Base-by-base conservation (phyloP, 2,797 vertebrate genomes). In the Fistularia tabacaria region DNA sequence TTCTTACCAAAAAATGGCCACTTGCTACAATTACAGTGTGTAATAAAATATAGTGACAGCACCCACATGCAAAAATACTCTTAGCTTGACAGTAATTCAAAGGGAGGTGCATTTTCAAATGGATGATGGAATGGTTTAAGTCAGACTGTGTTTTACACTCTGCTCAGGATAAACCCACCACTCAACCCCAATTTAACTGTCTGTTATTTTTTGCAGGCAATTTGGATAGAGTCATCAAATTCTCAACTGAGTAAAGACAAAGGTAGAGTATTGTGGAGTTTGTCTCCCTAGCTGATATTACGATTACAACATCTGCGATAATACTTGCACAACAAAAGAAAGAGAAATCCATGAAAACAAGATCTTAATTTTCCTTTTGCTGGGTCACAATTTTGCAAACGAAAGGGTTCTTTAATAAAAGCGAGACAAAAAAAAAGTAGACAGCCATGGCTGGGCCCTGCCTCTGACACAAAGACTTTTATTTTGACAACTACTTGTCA, bases 401-500 rank as follows among this genome's bases (percentile, higher is more conserved):
- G 14, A 46, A 46, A 46, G 9, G 25, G 5, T 5, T 25, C 25
- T 3, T 25, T 25, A 25, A 46, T 8, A 40, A 50, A 38, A 6
- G 50, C 14, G 65, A 69, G n/a, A n/a, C n/a, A n/a, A n/a, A 56
- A 47, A 51, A 3, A 38, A 46, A 51, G 47, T 15, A 12, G 6
- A 46, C 51, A 51, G 46, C 46, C 57, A 75, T 49, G 57, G 62
- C 66, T 63, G n/a, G 66, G 60, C 60, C 59, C 15, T 42, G 54
- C 48, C 7, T 69, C 62, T 79, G 80, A 76, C 79, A 79, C 66
- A 69, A 61, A 80, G 82, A 79, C 78, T 66, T 73, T 40, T 66
- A 51, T 63, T 69, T 66, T 85, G 79, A 82, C 80, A 84, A 70
- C 50, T 57, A 65, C 51, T 74, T 75, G 66, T 85, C 81, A 85